phyloP scores from a whole-genome alignment of 2,888 invertebrate genomes.

The Eristalinus aeneus region DNA sequence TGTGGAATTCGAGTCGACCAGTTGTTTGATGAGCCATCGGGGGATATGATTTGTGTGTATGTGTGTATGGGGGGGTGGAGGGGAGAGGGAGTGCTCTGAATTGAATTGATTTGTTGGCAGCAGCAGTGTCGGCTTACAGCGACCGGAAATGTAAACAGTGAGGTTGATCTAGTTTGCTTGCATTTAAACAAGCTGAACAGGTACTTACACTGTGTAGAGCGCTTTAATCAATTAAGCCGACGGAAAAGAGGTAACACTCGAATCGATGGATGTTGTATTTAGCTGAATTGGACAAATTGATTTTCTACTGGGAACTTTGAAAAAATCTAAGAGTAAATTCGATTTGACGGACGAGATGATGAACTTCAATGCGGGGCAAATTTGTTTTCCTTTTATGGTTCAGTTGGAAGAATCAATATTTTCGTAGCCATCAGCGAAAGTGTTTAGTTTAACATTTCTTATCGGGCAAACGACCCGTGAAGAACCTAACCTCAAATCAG shows the following conservation, averaged over 20 bases:
- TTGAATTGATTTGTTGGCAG: conserved; percentile 33
- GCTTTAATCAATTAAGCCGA: not conserved
- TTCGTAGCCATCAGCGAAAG: too few relatives aligned
- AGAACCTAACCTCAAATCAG: too few relatives aligned
- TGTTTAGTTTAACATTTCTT: too few relatives aligned
- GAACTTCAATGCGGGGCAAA: too few relatives aligned
- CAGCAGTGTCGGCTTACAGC: conserved; percentile 1
- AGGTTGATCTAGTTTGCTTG: conserved; percentile 14
- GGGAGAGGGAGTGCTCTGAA: not conserved
- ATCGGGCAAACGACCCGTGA: too few relatives aligned
- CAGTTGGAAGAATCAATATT: too few relatives aligned
- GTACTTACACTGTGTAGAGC: not conserved
- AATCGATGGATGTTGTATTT: not conserved
- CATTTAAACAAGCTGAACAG: not conserved
- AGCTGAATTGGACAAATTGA: not conserved
- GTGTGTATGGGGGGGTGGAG: too few relatives aligned
- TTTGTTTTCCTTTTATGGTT: not conserved
- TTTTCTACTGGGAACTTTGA: not conserved
- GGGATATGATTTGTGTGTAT: not conserved
- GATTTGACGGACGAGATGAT: not conserved
- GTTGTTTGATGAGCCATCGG: not conserved
- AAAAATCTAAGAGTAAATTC: not conserved
- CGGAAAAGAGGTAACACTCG: not conserved
- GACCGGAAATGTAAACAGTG: conserved; percentile 23
- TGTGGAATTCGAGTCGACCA: not conserved